Conservation (phyloP, 2,888 invertebrate species). For the Neoaliturus tenellus region DNA sequence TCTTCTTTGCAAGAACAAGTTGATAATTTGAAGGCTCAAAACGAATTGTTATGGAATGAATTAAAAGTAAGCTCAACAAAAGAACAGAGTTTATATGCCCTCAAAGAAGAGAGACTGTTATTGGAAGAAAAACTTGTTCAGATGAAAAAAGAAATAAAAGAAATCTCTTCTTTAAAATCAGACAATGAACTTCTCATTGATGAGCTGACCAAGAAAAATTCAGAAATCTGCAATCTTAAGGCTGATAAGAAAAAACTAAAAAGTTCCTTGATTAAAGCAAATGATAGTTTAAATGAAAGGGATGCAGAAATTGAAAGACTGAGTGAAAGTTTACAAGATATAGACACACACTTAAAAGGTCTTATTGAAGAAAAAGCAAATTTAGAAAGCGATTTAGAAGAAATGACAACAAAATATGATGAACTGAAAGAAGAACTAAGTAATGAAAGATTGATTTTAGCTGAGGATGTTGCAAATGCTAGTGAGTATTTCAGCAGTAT, state of each 20-base stretch:
- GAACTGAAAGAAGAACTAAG: neutral
- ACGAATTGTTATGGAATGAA: slow-evolving; percentile 28
- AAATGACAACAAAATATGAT: neutral
- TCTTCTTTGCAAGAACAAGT: neutral
- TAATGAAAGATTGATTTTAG: neutral
- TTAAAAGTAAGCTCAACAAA: slow-evolving; percentile 19
- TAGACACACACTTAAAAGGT: neutral
- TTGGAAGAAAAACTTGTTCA: slow-evolving; percentile 12
- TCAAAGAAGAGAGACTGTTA: neutral
- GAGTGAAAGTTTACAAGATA: neutral
- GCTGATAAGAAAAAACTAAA: slow-evolving; percentile 21
- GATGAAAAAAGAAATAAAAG: slow-evolving; percentile 21
- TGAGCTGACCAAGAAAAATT: neutral
- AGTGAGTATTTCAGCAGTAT: slow-evolving; percentile 8
- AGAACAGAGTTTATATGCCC: neutral
- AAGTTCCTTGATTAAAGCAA: slow-evolving; percentile 17
- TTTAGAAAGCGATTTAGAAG: neutral
- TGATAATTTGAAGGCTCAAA: neutral
- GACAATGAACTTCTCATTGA: slow-evolving; percentile 9
- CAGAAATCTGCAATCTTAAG: neutral
- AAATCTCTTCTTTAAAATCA: neutral
- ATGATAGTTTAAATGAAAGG: slow-evolving; percentile 25
- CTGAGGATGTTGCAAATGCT: neutral
- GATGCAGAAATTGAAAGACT: slow-evolving; percentile 24
- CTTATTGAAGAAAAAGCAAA: neutral